These are phyloP conservation scores for Latheticus oryzae DNA, from an alignment of 2,888 invertebrate species.

Conservation along the genomic window DNA sequence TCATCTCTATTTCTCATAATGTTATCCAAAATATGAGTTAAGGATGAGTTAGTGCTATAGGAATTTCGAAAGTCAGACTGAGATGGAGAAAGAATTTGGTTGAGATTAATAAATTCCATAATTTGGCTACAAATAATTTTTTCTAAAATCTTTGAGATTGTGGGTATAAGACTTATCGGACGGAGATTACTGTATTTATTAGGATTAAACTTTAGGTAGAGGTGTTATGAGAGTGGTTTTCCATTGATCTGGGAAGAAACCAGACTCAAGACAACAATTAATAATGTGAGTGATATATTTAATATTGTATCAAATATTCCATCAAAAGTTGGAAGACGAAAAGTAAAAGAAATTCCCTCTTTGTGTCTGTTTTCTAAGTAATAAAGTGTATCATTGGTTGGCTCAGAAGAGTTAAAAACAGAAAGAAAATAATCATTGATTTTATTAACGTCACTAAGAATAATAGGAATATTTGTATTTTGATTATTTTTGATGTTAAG, in stretches of 20 bases:
- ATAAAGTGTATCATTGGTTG: neutral
- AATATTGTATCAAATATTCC: neutral
- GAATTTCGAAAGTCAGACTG: constrained; percentile 1
- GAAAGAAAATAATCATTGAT: constrained; percentile 6
- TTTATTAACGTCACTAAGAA: constrained; percentile 5
- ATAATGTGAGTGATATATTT: constrained; percentile 8
- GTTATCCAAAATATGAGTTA: constrained; percentile 1
- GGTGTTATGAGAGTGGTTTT: constrained; percentile 5
- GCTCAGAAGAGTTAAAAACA: neutral
- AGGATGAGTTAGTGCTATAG: constrained; percentile 1
- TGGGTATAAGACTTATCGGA: constrained; percentile 1
- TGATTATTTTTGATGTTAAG: neutral
- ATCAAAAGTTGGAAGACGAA: neutral
- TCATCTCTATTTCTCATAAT: neutral
- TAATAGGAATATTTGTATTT: neutral
- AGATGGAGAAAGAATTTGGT: neutral
- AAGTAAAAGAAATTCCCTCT: constrained; percentile 4
- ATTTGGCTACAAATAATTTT: constrained; percentile 3
- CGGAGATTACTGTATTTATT: neutral
- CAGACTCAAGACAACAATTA: constrained; percentile 1
- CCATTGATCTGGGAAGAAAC: constrained; percentile 1
- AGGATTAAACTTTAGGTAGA: neutral
- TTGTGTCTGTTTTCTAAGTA: constrained; percentile 2
- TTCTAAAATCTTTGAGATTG: constrained; percentile 7
- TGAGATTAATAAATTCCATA: constrained; percentile 1